Evolutionary conservation across 2,113 vertebrate species (phyloP).

Genomic region (Cochlearius cochlearius): DNA sequence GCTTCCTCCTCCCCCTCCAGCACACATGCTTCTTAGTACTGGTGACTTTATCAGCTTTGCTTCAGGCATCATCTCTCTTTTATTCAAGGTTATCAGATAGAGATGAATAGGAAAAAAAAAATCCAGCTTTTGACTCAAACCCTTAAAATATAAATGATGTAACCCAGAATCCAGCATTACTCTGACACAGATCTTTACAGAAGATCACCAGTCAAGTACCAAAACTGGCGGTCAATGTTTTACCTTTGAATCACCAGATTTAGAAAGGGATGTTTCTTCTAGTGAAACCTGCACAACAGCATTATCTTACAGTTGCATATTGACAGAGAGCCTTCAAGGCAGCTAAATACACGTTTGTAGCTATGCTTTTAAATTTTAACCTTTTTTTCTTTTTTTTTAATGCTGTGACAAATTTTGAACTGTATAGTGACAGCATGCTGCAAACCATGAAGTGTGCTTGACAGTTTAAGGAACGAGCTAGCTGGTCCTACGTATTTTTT

Average conservation of each 20-base stretch:
- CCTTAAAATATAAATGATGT: not conserved
- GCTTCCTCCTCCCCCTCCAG: not conserved
- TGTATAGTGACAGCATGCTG: not conserved
- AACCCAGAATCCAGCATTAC: not conserved
- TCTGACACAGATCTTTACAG: not conserved
- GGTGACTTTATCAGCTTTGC: constrained; percentile 36
- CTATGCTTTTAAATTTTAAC: not conserved
- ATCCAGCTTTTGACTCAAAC: constrained; percentile 9
- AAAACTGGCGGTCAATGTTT: not conserved
- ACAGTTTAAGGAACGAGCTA: not conserved
- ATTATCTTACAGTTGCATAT: not conserved
- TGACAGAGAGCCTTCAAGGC: not conserved
- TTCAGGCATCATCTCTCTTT: not conserved
- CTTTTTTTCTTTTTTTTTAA: not conserved
- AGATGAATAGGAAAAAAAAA: not conserved
- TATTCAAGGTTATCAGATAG: not conserved
- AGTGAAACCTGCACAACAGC: not conserved
- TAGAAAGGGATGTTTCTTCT: not conserved
- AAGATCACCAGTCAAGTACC: not conserved
- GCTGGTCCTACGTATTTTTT: not conserved
- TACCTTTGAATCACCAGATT: not conserved
- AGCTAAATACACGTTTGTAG: not conserved
- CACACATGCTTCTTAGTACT: not conserved
- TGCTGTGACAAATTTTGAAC: not conserved
- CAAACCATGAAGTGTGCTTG: not conserved